phyloP scores from a whole-genome alignment of 2,888 invertebrate genomes.

The Strigamia transsilvanica region DNA sequence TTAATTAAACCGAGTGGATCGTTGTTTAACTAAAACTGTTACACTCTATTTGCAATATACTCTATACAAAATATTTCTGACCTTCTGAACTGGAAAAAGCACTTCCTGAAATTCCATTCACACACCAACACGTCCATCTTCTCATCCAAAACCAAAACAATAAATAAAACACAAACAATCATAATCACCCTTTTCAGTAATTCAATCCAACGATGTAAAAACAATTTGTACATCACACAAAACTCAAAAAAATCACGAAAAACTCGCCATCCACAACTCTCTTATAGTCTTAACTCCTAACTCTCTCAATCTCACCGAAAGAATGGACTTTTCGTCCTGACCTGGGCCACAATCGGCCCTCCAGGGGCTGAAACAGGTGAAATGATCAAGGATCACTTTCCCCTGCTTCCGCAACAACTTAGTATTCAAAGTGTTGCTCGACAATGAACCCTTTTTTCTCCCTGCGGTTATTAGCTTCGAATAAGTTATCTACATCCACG shows the following conservation, averaged over 20 bases:
- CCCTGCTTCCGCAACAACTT: conserved; percentile 40
- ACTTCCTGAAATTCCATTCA: conserved; percentile 49
- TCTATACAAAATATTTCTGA: conserved; percentile 13
- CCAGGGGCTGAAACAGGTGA: conserved; percentile 41
- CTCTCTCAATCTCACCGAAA: neutral
- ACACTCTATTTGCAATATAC: conserved; percentile 27
- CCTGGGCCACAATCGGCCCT: conserved; percentile 7
- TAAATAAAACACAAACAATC: neutral
- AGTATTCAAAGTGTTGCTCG: conserved; percentile 13
- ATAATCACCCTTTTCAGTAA: conserved; percentile 41
- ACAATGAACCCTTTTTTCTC: conserved; percentile 37
- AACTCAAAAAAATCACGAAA: neutral
- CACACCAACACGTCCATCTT: conserved; percentile 13
- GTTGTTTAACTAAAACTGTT: neutral
- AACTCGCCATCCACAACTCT: neutral
- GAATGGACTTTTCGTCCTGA: conserved; percentile 40
- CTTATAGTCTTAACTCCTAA: neutral
- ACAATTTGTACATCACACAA: conserved; percentile 14
- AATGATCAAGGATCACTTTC: conserved; percentile 49
- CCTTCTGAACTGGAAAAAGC: conserved; percentile 37
- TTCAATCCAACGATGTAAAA: conserved; percentile 28
- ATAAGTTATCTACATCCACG: conserved; percentile 7
- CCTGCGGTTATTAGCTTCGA: conserved; percentile 19
- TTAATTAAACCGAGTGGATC: conserved; percentile 11
- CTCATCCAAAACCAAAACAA: conserved; percentile 11